A percentile compares a stretch with the other conserved stretches of the same genome.
Evolutionary conservation across 1,140 invertebrate species (phyloP).

Genomic region (Heliconius himera): DNA sequence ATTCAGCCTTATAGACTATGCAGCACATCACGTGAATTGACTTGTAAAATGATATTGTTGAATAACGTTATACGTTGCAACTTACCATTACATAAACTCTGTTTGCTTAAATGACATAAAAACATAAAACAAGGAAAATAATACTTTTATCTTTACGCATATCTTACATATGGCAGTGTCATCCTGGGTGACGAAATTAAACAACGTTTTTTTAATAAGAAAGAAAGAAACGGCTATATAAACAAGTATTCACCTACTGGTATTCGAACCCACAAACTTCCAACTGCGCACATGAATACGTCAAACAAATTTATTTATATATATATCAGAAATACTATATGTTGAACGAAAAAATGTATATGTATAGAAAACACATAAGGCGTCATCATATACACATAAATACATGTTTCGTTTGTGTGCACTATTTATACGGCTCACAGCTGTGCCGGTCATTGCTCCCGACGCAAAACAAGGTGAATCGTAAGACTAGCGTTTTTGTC

Average conservation of each 20-base stretch:
- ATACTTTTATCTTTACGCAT: neutral
- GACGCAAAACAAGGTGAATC: constrained; percentile 76
- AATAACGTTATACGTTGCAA: constrained; percentile 40
- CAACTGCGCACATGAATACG: neutral
- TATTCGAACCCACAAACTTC: constrained; percentile 1
- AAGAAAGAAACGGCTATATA: neutral
- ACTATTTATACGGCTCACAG: constrained; percentile 67
- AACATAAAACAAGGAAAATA: neutral
- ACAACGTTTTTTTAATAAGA: neutral
- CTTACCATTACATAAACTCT: constrained; percentile 27
- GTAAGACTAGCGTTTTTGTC: constrained; percentile 65
- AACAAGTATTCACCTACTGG: neutral
- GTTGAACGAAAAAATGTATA: neutral
- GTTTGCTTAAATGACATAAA: neutral
- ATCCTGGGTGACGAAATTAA: too few species aligned
- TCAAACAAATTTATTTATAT: neutral
- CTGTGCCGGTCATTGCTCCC: constrained; percentile 70
- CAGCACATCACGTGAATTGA: constrained; percentile 65
- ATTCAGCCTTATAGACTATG: constrained; percentile 59
- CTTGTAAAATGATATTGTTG: constrained; percentile 62
- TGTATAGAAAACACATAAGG: constrained; percentile 7
- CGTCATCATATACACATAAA: constrained; percentile 34
- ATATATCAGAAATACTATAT: neutral
- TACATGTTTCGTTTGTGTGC: constrained; percentile 40
- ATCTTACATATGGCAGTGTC: neutral